Base-by-base conservation (phyloP, 64 coral and sea anemone species). In the Dendronephthya gigantea region DNA sequence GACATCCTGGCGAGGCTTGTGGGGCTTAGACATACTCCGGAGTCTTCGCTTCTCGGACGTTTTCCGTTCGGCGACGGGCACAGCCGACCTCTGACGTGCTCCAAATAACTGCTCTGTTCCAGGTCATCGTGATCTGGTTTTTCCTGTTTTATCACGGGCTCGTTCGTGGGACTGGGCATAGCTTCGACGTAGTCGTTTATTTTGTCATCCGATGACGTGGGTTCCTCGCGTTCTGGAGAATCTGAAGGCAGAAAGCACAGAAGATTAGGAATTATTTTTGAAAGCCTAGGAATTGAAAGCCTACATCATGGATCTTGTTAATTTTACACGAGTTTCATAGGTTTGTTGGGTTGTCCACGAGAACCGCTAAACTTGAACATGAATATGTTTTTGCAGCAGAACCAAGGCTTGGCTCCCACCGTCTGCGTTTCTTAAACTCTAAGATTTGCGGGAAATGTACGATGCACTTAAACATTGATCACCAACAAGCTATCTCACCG, bases 1-100 rank as follows among this genome's bases (percentile, higher is more conserved):
- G 72, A 36, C 72, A 79, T 79, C 32, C 36, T 79, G 15, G 72
- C 72, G 32, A 79, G 72, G 32, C 72, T 79, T 5, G 72, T 79
- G 1, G 72, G 72, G 37, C 72, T 79, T 14, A 75, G 7, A 35
- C 72, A 79, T 17, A 79, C 72, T 39, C 72, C 72, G 15, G 72
- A 79, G 16, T 79, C 72, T 19, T 79, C 72, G 36, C 72, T 79
- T 79, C 72, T 19, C 32, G 72, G 72, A 15, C 72, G 72, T 79
- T 79, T 79, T 7, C 55, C 25, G 72, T 36, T 34, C 36, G 72
- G 72, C 22, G 72, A 79, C 31, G 72, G 10, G 17, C 72, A 79
- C 32, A 79, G 29, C 13, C 72, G 72, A 35, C 22, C 36, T 34
- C 72, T 19, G 32, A 79, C 36, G 7, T 29, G 72, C 22, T 79